These are phyloP conservation scores for Simalia tracyae DNA, from an alignment of 2,797 vertebrate species.

Conservation along the genomic window DNA sequence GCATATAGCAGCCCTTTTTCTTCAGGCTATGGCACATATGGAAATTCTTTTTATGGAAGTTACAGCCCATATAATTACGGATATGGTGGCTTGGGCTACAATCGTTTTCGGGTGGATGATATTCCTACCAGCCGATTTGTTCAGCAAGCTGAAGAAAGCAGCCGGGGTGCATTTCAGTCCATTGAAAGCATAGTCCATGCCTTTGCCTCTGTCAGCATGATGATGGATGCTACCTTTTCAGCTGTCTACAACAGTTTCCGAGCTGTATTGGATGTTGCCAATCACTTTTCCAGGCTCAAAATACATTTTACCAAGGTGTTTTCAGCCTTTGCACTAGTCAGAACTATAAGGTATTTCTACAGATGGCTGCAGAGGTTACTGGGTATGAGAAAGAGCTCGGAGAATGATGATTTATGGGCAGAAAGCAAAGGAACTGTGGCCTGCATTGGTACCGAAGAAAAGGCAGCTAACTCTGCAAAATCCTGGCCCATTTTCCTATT, in stretches of 20 bases:
- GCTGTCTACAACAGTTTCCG: slow-evolving; percentile 98
- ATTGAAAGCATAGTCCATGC: slow-evolving; percentile 98
- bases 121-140: slow-evolving; percentile 91
- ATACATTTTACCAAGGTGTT: slow-evolving; percentile 93
- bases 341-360: slow-evolving; percentile 90
- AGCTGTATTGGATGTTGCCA: slow-evolving; percentile 94
- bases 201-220: slow-evolving; percentile 96
- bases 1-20: slow-evolving; percentile 81
- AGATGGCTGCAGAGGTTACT: slow-evolving; percentile 83
- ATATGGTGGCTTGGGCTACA: slow-evolving; percentile 82
- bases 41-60: slow-evolving; percentile 85
- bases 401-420: slow-evolving; percentile 92
- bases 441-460: slow-evolving; percentile 69
- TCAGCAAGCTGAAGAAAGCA: slow-evolving; percentile 95
- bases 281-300: slow-evolving; percentile 93
- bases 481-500: slow-evolving; percentile 98
- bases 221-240: slow-evolving; percentile 97
- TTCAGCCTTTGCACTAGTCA: slow-evolving; percentile 93
- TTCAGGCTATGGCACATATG: slow-evolving; percentile 85
- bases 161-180: slow-evolving; percentile 95
- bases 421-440: slow-evolving; percentile 84
- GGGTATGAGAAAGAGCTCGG: slow-evolving; percentile 79
- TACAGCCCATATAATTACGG: slow-evolving; percentile 86
- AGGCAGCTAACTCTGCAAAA: slow-evolving; percentile 78
- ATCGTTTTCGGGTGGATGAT: slow-evolving; percentile 81